Percentiles rank a stretch among this genome's conserved stretches.
phyloP scores from a whole-genome alignment of 2,888 invertebrate species.

The Vanessa cardui region DNA sequence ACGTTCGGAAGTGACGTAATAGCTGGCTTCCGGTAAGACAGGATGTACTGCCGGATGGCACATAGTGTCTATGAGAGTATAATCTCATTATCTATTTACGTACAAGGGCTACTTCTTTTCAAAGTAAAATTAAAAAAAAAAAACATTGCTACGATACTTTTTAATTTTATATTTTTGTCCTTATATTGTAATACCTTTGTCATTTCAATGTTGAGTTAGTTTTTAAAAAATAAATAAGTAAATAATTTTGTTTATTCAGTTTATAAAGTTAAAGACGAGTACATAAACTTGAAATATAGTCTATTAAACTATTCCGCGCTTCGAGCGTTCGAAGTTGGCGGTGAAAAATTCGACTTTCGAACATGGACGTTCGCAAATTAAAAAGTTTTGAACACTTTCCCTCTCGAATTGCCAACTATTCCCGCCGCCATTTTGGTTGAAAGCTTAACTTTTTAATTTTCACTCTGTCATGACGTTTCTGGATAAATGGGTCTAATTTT shows the following conservation, averaged over 20 bases:
- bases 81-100: slow-evolving; percentile 41
- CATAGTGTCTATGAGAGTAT: slow-evolving; percentile 46
- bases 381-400: slow-evolving; percentile 76
- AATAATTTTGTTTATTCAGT: neutral
- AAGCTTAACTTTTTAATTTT: slow-evolving; percentile 69
- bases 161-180: too few relatives aligned
- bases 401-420: slow-evolving; percentile 70
- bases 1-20: slow-evolving; percentile 49
- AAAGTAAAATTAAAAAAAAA: neutral
- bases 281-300: slow-evolving; percentile 35
- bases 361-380: slow-evolving; percentile 67
- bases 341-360: slow-evolving; percentile 73
- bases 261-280: slow-evolving; percentile 28
- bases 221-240: neutral
- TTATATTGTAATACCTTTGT: too few relatives aligned
- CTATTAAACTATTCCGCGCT: slow-evolving; percentile 58
- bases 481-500: slow-evolving; percentile 28
- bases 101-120: slow-evolving; percentile 3
- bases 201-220: neutral
- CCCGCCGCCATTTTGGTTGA: slow-evolving; percentile 70
- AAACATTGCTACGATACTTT: neutral
- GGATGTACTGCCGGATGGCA: slow-evolving; percentile 54
- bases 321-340: slow-evolving; percentile 45
- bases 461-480: slow-evolving; percentile 45
- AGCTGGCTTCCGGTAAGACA: slow-evolving; percentile 57